These are phyloP conservation scores for Orthonevra nobilis DNA, from an alignment of 2,888 invertebrate species.

Conservation along the genomic window DNA sequence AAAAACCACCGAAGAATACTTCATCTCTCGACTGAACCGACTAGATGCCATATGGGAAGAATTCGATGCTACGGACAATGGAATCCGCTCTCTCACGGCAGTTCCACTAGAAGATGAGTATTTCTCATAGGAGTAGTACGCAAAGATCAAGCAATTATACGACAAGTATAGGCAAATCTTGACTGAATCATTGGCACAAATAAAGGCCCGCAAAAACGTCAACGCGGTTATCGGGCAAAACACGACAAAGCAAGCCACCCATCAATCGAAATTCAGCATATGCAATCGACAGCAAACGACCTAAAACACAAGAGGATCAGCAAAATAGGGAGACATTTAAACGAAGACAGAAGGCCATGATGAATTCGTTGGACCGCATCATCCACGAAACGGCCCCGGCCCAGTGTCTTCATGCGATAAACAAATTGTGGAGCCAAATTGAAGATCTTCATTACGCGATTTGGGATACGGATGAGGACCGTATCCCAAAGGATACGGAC, in stretches of 20 bases:
- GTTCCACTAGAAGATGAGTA: not conserved
- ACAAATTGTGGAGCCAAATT: not conserved
- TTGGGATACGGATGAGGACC: not conserved
- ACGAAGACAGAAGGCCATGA: not conserved
- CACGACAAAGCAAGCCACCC: not conserved
- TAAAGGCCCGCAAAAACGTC: not conserved
- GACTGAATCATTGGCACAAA: not conserved
- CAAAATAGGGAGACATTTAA: not conserved
- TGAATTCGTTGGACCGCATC: not conserved
- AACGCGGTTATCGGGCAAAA: not conserved
- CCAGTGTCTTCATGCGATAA: constrained; percentile 1
- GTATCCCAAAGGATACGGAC: not conserved
- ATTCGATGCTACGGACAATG: too few relatives aligned
- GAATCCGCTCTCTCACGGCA: too few relatives aligned
- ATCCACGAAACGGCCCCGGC: not conserved
- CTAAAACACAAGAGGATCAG: not conserved
- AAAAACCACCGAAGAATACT: too few relatives aligned
- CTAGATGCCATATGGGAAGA: too few relatives aligned
- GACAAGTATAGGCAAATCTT: not conserved
- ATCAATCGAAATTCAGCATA: not conserved
- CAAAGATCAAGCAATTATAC: not conserved
- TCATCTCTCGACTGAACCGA: too few relatives aligned
- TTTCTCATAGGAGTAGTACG: not conserved
- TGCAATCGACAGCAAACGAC: not conserved
- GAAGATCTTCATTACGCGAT: not conserved